Evolutionary conservation across 2,888 invertebrate genomes (phyloP), one percentile per base, ranked within the genome.

Genomic region (Ashinkailepas kermadecensis): DNA sequence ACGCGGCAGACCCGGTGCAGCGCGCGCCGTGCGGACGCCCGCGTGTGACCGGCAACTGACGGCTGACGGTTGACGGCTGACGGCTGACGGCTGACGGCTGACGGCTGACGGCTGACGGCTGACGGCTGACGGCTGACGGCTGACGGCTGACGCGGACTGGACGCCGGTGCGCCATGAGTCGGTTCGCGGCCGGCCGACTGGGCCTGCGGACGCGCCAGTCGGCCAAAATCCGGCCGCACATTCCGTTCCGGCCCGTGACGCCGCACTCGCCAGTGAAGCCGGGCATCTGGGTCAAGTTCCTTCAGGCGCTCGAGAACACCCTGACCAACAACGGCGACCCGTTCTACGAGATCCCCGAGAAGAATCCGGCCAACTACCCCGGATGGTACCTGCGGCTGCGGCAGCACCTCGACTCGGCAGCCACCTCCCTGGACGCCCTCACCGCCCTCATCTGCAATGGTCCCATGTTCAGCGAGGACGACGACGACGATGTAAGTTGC

Each of bases 301-400:
- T 74, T 6, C 74, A 74, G 54, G 54, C 23, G 8, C 74, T 74
- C 54, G 74, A 74, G 74, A 18, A 74, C 54, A 18, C 54, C 7
- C 74, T 74, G 54, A 54, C 74, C 74, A 74, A 54, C 74, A 18
- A 8, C 18, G 54, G 74, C 4, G 54, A 74, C 54, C 74, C 74
- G 18, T 74, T 74, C 39, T 74, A 74, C 10, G 74, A 74, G 74
- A 54, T 39, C 54, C 74, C 74, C 18, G 74, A 74, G 74, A 74
- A 74, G 64, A 80, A 80, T 62, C 23, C 80, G 62, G 11, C 57
- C 57, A 25, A 80, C 54, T 65, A 80, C 25, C 39, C 80, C 54
- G n/a, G 12, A 6, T 80, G 80, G 65, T 25, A 65, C 64, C 80
- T 64, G 11, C 39, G 25, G 54, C 21, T 80, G 80, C 62, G 39